Percentiles rank a stretch among this genome's conserved stretches.
Conservation (phyloP, 2,113 vertebrate species). For the Tapirus terrestris region DNA sequence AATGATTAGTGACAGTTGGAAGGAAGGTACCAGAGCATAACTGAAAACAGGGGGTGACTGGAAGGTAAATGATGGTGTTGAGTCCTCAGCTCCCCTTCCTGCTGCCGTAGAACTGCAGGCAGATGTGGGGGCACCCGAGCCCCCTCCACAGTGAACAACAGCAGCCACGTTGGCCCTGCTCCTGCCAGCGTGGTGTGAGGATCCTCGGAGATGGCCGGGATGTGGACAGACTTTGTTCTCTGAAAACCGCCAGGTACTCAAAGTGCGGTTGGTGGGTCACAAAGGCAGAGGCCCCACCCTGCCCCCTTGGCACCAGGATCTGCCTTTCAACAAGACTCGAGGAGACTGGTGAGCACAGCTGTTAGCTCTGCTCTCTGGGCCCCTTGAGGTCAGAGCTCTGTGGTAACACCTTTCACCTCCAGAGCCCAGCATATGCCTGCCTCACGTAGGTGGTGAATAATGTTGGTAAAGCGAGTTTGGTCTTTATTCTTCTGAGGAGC, state of each 20-base stretch:
- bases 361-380: neutral
- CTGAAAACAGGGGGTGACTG: neutral
- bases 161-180: neutral
- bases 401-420: neutral
- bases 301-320: neutral
- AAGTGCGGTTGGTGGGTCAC: neutral
- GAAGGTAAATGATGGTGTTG: neutral
- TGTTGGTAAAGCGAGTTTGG: neutral
- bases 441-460: neutral
- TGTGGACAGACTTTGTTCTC: neutral
- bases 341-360: neutral
- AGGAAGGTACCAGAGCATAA: neutral
- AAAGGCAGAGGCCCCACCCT: neutral
- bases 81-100: too few species aligned
- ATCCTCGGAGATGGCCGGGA: accelerated
- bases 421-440: neutral
- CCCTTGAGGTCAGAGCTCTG: slow-evolving; percentile 10
- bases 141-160: accelerated
- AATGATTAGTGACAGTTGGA: neutral
- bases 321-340: neutral
- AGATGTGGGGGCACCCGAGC: accelerated
- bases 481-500: neutral
- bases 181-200: neutral
- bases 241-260: neutral
- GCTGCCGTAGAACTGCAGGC: accelerated